Evolutionary conservation across 2,888 invertebrate genomes (phyloP).

Genomic region (Tetanocera ferruginea): DNA sequence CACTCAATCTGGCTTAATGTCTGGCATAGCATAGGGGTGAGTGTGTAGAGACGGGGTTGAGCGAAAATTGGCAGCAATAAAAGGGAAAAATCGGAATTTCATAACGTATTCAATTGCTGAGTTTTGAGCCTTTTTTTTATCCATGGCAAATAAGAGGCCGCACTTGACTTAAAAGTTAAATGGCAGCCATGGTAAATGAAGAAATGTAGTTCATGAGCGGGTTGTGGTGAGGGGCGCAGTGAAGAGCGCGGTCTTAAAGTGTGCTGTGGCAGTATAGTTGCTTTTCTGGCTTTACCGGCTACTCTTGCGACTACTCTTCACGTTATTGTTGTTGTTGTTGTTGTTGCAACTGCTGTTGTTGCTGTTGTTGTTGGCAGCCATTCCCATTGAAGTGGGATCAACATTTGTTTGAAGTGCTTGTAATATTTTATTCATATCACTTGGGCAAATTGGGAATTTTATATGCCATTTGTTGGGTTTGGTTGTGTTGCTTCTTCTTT

Average conservation of each 20-base stretch:
- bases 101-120: neutral
- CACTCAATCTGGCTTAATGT: conserved; percentile 9
- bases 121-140: neutral
- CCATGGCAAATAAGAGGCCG: neutral
- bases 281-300: too few species aligned
- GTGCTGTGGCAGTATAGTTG: too few species aligned
- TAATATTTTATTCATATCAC: conserved; percentile 27
- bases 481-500: neutral
- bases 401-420: conserved; percentile 22
- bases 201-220: too few species aligned
- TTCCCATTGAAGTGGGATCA: conserved; percentile 8
- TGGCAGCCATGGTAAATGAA: too few species aligned
- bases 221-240: too few species aligned
- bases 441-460: conserved; percentile 23
- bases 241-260: too few species aligned
- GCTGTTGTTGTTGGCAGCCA: neutral
- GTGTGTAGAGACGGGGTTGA: neutral
- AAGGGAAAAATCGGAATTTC: neutral
- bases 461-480: neutral
- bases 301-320: too few species aligned
- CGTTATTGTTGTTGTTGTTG: too few species aligned
- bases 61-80: neutral
- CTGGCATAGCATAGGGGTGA: neutral
- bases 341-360: neutral
- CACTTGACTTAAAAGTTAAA: too few species aligned